A percentile compares a stretch with the other conserved stretches of the same genome.
Evolutionary conservation across 1,140 invertebrate genomes (phyloP).

Genomic region (Drosophila watanabei): DNA sequence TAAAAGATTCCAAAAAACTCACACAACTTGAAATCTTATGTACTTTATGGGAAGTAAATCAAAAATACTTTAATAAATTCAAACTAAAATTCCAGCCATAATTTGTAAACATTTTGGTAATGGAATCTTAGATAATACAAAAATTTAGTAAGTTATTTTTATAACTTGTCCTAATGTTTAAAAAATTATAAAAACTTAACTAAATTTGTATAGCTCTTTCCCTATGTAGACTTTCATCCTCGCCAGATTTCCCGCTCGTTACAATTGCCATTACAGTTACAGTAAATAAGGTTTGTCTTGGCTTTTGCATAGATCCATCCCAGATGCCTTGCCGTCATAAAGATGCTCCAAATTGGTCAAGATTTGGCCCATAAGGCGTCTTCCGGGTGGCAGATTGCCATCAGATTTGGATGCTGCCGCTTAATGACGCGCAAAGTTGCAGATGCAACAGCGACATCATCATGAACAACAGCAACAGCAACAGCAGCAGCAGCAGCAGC

Average conservation of each 20-base stretch:
- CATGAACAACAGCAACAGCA: slow-evolving; percentile 2
- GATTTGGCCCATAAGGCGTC: slow-evolving; percentile 24
- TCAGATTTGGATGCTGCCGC: slow-evolving; percentile 31
- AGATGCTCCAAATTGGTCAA: slow-evolving; percentile 26
- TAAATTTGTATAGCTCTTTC: not conserved
- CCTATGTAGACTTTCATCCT: slow-evolving; percentile 14
- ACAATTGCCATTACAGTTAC: slow-evolving; percentile 11
- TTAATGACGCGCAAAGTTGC: slow-evolving; percentile 59
- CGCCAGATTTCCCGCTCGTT: slow-evolving; percentile 9
- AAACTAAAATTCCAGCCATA: not conserved
- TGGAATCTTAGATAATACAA: no score
- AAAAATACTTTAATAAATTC: not conserved
- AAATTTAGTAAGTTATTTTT: not conserved
- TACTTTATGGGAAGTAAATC: not conserved
- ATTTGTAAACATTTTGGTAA: not conserved
- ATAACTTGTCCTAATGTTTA: not conserved
- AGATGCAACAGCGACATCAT: slow-evolving; percentile 29
- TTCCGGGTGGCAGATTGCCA: slow-evolving; percentile 53
- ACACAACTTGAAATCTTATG: no score
- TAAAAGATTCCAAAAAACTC: not conserved
- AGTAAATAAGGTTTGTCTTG: slow-evolving; percentile 4
- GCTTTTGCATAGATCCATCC: not conserved
- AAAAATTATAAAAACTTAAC: no score
- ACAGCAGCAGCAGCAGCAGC: slow-evolving; percentile 8
- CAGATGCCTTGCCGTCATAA: not conserved